Conservation (phyloP, 2,113 vertebrate species). For the Datnioides undecimradiatus region DNA sequence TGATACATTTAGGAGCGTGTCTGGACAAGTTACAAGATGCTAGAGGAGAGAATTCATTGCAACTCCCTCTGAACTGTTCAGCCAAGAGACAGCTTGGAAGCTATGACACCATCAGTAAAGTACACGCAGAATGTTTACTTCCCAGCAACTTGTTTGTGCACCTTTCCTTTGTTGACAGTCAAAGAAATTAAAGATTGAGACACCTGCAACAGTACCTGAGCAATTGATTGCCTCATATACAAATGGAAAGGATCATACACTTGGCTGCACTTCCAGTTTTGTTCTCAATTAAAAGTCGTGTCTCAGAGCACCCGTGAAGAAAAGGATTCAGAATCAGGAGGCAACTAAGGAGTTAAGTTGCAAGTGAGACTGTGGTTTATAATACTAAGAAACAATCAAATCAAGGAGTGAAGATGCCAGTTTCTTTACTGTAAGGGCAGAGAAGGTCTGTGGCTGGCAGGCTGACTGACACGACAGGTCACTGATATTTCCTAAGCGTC, state of each 20-base stretch:
- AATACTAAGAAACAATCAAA: constrained; percentile 11
- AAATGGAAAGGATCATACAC: not conserved
- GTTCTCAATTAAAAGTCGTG: not conserved
- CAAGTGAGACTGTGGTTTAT: not conserved
- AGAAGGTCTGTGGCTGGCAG: constrained; percentile 9
- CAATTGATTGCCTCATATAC: constrained; percentile 4
- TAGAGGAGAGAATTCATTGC: constrained; percentile 71
- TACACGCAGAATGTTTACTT: constrained; percentile 74
- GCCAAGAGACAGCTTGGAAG: constrained; percentile 78
- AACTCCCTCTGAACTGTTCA: constrained; percentile 77
- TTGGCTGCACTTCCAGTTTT: constrained; percentile 14
- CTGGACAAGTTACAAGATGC: constrained; percentile 79
- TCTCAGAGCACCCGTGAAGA: not conserved
- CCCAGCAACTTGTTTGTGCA: constrained; percentile 66
- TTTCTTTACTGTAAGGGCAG: constrained; percentile 11
- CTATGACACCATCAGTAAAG: constrained; percentile 78
- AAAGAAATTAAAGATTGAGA: constrained; percentile 24
- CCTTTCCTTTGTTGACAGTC: constrained; percentile 36
- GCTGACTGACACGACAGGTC: constrained; percentile 60
- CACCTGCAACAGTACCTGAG: not conserved
- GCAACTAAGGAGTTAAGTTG: not conserved
- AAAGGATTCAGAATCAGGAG: constrained; percentile 5
- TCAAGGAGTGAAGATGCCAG: not conserved
- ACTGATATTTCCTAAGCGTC: constrained; percentile 69
- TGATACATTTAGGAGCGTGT: constrained; percentile 84